Evolutionary conservation across 1,140 invertebrate genomes (phyloP), one percentile per base, ranked within the genome.

Genomic region (Halictus rubicundus): DNA sequence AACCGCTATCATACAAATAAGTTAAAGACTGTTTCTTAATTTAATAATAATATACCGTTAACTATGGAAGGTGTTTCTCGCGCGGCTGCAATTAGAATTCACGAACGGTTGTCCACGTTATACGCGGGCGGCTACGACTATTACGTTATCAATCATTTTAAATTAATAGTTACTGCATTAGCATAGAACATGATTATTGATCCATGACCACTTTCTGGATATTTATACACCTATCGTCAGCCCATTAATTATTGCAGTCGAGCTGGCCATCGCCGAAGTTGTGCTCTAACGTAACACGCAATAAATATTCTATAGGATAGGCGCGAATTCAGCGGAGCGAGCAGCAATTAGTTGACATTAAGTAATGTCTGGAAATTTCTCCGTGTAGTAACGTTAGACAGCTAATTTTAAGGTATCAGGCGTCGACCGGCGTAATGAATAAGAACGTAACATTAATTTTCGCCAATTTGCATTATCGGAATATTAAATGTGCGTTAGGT

Each of bases 201-300:
- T 64, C 59, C 76, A 27, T 64, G 68, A 78, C 76, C 68, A 78
- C 68, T 78, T 72, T 78, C 76, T 72, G 68, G 68, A 78, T 78
- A 78, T 78, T 71, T 78, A 64, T 78, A 72, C 60, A 72, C 60
- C 68, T 71, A 72, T 78, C 76, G 66, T 72, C 68, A 49, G 68
- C 42, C 60, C 76, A 78, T 78, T 78, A 78, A 78, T 78, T 78
- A 78, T 71, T 37, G 32, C 10, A 9, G 9, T 42, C 9, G 75
- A 6, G 19, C 75, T 52, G 39, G 25, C 65, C 74, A 76, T 76
- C 66, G 68, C 68, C 68, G 32, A 72, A 64, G 76, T 78, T 64
- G 68, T 54, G 71, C 42, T 54, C 60, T 54, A 78, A 46, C 76
- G 6, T 19, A 71, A 37, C 59, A 52, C n/a, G 60, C 68, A 64